phyloP scores from a whole-genome alignment of 2,888 invertebrate genomes.

The Archaeoteleia sp. region DNA sequence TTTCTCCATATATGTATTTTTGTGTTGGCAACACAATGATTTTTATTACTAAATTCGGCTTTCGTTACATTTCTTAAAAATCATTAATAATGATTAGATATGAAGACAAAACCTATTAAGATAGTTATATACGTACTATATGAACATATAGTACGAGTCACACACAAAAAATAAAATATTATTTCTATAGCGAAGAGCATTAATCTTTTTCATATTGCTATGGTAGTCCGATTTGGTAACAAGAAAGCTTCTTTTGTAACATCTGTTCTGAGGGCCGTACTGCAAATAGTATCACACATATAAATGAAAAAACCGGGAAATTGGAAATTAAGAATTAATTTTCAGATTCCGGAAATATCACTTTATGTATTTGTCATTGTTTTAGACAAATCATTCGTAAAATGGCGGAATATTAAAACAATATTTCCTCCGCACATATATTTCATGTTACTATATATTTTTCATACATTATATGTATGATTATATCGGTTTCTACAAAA shows the following conservation, averaged over 20 bases:
- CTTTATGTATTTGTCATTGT: too few species aligned
- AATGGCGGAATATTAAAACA: too few species aligned
- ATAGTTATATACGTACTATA: conserved; percentile 5
- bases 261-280: conserved; percentile 60
- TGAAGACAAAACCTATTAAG: not conserved
- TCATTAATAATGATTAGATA: too few species aligned
- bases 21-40: not conserved
- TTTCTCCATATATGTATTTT: too few species aligned
- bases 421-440: too few species aligned
- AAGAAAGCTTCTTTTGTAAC: conserved; percentile 61
- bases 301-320: conserved; percentile 55
- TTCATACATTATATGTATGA: too few species aligned
- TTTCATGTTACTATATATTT: too few species aligned
- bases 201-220: conserved; percentile 14
- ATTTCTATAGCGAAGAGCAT: not conserved
- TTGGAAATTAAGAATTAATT: conserved; percentile 64
- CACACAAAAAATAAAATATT: too few species aligned
- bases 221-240: conserved; percentile 21
- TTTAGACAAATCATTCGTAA: not conserved
- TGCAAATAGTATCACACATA: conserved; percentile 5
- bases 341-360: too few species aligned
- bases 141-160: conserved; percentile 1
- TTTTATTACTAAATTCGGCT: too few species aligned
- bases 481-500: too few species aligned
- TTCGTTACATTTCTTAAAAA: too few species aligned